Evolutionary conservation across 2,113 vertebrate genomes (phyloP), one percentile per base, ranked within the genome.

Genomic region (Myotis yumanensis): DNA sequence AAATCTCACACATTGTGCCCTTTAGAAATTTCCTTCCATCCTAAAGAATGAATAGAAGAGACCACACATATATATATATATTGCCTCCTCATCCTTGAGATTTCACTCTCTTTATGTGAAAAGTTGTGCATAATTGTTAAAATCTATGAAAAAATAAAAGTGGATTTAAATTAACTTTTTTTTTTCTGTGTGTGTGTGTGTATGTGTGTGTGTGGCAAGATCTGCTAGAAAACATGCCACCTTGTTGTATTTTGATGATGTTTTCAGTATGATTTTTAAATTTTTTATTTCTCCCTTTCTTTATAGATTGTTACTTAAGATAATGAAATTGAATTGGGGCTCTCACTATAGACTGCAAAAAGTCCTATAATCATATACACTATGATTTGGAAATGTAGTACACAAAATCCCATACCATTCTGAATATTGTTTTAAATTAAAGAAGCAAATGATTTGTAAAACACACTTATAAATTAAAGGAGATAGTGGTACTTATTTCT

Each of bases 81-180:
- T 66, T 69, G 97, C 95, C 87, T 95, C 84, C 96, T 96, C 96
- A 97, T 96, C 96, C 96, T 96, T 97, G 97, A 98, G 94, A 98
- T 97, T 98, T 98, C 97, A 97, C 97, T 97, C 96, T 96, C 96
- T 96, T 96, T 97, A 96, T 96, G 97, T 98, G 98, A 97, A 97
- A 97, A 98, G 96, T 97, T 98, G 97, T 98, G 97, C 97, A 97
- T 92, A 97, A 92, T 97, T 97, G 95, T 98, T 98, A 81, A 98
- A 98, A 95, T 97, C 95, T 97, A 97, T 98, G 96, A 97, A 95
- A 96, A 88, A 99, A 98, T 98, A 98, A 98, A 97, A 97, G 93
- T 96, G 90, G 83, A 98, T 98, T 98, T 98, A 98, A 98, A 98
- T 89, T 97, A 97, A 88, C 46, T 25, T 77, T 90, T 10, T 76